These are phyloP conservation scores for Crypturellus undulatus DNA, from an alignment of 2,113 vertebrate genomes.

Conservation along the genomic window DNA sequence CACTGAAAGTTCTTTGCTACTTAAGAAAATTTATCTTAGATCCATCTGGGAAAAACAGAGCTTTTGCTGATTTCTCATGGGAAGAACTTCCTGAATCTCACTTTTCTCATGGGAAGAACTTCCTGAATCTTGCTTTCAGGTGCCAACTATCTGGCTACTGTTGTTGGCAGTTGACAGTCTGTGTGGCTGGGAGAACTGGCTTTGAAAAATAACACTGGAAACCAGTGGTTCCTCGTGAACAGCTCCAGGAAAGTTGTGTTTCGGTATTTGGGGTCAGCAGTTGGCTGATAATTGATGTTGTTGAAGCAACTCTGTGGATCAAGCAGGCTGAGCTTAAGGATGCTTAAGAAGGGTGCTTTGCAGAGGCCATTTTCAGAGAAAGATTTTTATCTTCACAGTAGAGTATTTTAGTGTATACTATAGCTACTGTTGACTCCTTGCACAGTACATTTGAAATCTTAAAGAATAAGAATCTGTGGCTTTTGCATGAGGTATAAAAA, in stretches of 20 bases:
- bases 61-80: conserved; percentile 12
- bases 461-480: background rate
- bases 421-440: background rate
- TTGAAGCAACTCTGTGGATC: background rate
- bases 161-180: conserved; percentile 58
- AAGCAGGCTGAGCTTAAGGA: background rate
- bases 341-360: background rate
- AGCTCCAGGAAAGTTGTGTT: conserved; percentile 68
- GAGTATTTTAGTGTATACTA: background rate
- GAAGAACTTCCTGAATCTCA: conserved; percentile 36
- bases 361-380: background rate
- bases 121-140: conserved; percentile 18
- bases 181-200: conserved; percentile 31
- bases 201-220: conserved; percentile 20
- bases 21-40: background rate
- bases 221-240: conserved; percentile 72
- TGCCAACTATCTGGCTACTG: conserved; percentile 18
- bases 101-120: conserved; percentile 53
- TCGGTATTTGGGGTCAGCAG: conserved; percentile 68
- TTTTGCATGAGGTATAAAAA: background rate
- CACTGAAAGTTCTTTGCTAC: background rate
- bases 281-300: conserved; percentile 71
- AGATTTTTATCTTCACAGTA: background rate
- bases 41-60: background rate
- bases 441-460: background rate